Base-by-base conservation (phyloP, 1,140 invertebrate genomes). In the Kradibia gibbosae region DNA sequence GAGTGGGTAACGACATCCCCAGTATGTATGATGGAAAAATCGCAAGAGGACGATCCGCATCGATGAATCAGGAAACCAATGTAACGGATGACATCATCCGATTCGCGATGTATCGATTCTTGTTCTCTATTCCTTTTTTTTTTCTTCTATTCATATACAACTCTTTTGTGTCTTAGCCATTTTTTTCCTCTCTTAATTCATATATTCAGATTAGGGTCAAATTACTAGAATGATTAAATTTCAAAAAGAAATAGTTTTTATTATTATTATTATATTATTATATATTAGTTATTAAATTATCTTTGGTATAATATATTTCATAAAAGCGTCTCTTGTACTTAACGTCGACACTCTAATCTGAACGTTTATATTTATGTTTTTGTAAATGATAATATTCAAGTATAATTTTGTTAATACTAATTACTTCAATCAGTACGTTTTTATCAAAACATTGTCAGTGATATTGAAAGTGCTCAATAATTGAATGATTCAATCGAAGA, bases 51-150 rank as follows among this genome's bases (percentile, higher is more conserved):
- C 60, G 71, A 81, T 75, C 28, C 79, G 72, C 80, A 77, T 77
- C 74, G 80, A 77, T 82, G 80, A 82, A 36, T 82, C 65, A 28
- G 80, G 80, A 81, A 81, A 77, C 80, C 62, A 76, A 77, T 81
- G 74, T 74, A 74, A 75, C 79, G 79, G 78, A 80, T 80, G 78
- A 73, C 78, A 80, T 80, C 78, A 80, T 80, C 55, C 71, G 78
- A 80, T 80, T 80, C 45, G 36, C 67, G 65, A 57, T 72, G 67
- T 79, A 79, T 79, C 67, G 65, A 71, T 79, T 20, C 22, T 53
- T 53, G 3, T 20, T 79, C 62, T 7, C 17, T 57, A 2, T 28
- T 22, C 20, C 7, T 25, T 25, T 28, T 25, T 15, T 39, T 22
- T 11, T 13, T 17, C n/a, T 31, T 50, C 11, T 31, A 31, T 72